Percentiles rank a stretch among this genome's conserved stretches.
These are phyloP conservation scores for Agrotis ipsilon DNA, from an alignment of 2,888 invertebrate species.

Conservation along the genomic window DNA sequence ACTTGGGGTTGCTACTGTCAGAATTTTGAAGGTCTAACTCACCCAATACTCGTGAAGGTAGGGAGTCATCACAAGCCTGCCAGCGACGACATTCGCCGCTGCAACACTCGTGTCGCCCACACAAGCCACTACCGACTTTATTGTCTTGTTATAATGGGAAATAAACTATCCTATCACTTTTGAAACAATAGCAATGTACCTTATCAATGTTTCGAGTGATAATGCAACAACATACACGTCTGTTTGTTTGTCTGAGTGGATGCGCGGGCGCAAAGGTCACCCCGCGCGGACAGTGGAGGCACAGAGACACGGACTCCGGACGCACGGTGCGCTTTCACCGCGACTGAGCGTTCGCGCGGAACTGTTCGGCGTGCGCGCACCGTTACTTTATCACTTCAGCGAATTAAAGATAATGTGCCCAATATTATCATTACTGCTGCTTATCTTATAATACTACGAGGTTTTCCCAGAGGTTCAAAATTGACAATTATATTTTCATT, in stretches of 20 bases:
- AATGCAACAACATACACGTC: not conserved
- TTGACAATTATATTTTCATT: not conserved
- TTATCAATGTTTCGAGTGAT: not conserved
- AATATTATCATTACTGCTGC: conserved; percentile 35
- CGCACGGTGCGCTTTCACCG: conserved; percentile 35
- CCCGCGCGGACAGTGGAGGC: not conserved
- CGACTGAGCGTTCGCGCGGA: conserved; percentile 27
- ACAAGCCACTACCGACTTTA: not conserved
- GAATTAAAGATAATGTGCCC: conserved; percentile 41
- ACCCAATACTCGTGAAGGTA: conserved; percentile 23
- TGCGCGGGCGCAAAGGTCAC: conserved; percentile 31
- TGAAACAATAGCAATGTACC: no score
- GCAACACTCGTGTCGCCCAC: not conserved
- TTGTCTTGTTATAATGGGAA: not conserved
- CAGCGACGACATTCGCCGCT: not conserved
- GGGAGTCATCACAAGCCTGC: conserved; percentile 12
- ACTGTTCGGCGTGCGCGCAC: conserved; percentile 13
- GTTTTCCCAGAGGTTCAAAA: not conserved
- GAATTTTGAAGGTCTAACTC: conserved; percentile 4
- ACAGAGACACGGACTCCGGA: not conserved
- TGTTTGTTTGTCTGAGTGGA: not conserved
- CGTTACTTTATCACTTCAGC: conserved; percentile 41
- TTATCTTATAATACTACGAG: conserved; percentile 24
- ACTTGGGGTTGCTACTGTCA: no score
- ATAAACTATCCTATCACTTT: no score